Evolutionary conservation across 2,797 vertebrate genomes (phyloP).

Genomic region (Catostomus latipinnis): DNA sequence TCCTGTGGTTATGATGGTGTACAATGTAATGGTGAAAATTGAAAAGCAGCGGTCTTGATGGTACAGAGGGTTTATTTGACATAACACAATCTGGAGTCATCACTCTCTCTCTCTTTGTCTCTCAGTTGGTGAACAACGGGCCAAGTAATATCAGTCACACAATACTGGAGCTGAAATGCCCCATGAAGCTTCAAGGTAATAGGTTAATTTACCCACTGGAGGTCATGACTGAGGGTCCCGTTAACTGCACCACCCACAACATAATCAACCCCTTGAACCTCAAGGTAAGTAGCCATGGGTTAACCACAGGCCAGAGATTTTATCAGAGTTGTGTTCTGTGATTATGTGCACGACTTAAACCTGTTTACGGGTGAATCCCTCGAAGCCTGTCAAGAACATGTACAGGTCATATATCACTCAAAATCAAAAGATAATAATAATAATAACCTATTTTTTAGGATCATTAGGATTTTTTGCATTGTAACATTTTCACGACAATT

Average conservation of each 20-base stretch:
- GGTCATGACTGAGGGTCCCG: conserved; percentile 78
- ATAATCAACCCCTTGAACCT: conserved; percentile 79
- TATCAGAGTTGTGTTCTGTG: conserved; percentile 6
- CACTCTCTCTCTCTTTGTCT: neutral
- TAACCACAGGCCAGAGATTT: conserved; percentile 26
- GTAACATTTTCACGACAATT: neutral
- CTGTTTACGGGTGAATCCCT: neutral
- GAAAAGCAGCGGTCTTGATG: neutral
- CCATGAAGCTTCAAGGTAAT: conserved; percentile 76
- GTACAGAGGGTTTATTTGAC: neutral
- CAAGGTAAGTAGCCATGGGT: conserved; percentile 73
- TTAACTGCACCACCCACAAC: conserved; percentile 85
- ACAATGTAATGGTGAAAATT: conserved; percentile 1
- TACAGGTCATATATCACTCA: neutral
- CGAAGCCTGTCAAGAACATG: neutral
- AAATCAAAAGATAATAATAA: neutral
- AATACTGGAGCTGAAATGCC: conserved; percentile 84
- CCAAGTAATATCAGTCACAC: conserved; percentile 89
- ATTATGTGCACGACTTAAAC: conserved; percentile 26
- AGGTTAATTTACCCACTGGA: conserved; percentile 85
- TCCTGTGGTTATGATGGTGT: neutral
- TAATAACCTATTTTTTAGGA: neutral
- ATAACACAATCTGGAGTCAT: neutral
- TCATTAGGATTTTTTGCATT: neutral
- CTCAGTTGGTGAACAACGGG: conserved; percentile 89